Conservation (phyloP, 2,797 vertebrate genomes). For the Acridotheres tristis region DNA sequence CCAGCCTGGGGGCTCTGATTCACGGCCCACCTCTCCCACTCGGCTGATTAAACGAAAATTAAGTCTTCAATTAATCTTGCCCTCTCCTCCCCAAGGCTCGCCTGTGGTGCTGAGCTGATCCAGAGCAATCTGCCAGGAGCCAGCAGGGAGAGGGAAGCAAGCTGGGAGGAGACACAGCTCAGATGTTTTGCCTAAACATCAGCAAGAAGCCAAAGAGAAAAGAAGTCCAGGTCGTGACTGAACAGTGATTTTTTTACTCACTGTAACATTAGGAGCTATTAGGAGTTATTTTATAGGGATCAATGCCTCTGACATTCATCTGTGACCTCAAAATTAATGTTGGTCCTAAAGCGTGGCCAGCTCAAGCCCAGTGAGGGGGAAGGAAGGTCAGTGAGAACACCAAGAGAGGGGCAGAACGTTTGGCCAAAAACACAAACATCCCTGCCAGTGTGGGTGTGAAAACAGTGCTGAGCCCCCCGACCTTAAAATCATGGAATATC, state of each 20-base stretch:
- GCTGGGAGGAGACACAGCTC: background rate
- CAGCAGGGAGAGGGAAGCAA: background rate
- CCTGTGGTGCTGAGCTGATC: background rate
- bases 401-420: background rate
- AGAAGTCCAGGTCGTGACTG: background rate
- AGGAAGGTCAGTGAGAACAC: background rate
- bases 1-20: background rate
- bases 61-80: conserved; percentile 15
- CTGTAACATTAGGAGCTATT: accelerated
- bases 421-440: background rate
- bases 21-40: conserved; percentile 14
- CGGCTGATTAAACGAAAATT: background rate
- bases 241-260: background rate
- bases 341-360: background rate
- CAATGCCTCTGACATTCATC: background rate
- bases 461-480: background rate
- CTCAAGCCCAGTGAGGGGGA: background rate
- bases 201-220: background rate
- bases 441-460: accelerated
- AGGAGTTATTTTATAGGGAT: background rate
- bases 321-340: background rate
- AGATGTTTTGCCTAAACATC: background rate
- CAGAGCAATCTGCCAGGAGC: background rate
- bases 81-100: background rate
- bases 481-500: accelerated